phyloP scores from a whole-genome alignment of 2,888 invertebrate genomes.

The Nephrotoma flavescens region DNA sequence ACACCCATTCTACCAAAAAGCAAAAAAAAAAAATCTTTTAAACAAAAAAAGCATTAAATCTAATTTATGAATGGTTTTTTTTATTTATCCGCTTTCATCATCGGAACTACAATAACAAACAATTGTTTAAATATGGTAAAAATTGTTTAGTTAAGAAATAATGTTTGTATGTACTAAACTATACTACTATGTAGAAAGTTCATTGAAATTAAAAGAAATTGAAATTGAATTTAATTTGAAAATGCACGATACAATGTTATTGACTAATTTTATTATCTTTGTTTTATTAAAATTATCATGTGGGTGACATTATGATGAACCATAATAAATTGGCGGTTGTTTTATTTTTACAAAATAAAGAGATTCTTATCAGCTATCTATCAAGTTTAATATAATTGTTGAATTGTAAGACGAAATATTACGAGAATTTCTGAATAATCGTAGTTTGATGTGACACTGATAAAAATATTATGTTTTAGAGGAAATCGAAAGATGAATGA shows the following conservation, averaged over 20 bases:
- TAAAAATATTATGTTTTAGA: background rate
- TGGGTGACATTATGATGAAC: background rate
- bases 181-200: background rate
- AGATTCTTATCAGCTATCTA: too few species aligned
- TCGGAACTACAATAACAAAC: background rate
- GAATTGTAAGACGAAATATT: too few species aligned
- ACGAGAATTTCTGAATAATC: too few species aligned
- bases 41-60: slow-evolving; percentile 1
- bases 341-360: too few species aligned
- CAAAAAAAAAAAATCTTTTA: background rate
- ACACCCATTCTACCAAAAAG: background rate
- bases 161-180: background rate
- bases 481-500: background rate
- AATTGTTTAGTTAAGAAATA: background rate
- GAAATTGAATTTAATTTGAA: background rate
- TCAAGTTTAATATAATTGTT: too few species aligned
- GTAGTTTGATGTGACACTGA: background rate
- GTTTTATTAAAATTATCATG: background rate
- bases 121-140: background rate
- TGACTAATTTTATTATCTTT: background rate
- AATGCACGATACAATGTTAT: background rate
- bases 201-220: background rate
- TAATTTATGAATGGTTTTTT: slow-evolving; percentile 1
- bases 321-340: background rate
- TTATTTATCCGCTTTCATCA: slow-evolving; percentile 1